A percentile compares a stretch with the other conserved stretches of the same genome.
phyloP scores from a whole-genome alignment of 2,888 invertebrate genomes.

The Griposia aprilina region DNA sequence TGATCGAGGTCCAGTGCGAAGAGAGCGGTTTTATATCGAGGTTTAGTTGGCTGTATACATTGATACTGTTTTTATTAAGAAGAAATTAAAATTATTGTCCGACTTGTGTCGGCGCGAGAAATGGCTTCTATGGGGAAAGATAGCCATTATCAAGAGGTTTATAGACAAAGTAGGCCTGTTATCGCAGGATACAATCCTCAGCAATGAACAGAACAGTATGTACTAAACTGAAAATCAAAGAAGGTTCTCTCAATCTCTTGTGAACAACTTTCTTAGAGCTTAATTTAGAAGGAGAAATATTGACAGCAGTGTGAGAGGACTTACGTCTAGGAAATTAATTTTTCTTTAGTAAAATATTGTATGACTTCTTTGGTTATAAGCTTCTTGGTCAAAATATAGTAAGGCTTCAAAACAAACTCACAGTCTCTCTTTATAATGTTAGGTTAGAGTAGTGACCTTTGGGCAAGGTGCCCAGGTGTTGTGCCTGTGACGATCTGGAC shows the following conservation, averaged over 20 bases:
- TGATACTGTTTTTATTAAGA: conserved; percentile 44
- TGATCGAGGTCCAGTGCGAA: conserved; percentile 74
- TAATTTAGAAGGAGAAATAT: conserved; percentile 52
- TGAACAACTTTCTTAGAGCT: conserved; percentile 52
- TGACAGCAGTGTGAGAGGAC: conserved; percentile 55
- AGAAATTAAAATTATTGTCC: conserved; percentile 33
- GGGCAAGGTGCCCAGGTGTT: conserved; percentile 6
- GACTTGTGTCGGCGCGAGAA: conserved; percentile 14
- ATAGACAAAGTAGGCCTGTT: conserved; percentile 22
- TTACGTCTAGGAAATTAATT: conserved; percentile 23
- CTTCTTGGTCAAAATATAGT: conserved; percentile 24
- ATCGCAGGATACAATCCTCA: conserved; percentile 41
- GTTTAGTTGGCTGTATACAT: conserved; percentile 69
- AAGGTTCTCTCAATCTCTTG: conserved; percentile 41
- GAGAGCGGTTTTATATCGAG: conserved; percentile 68
- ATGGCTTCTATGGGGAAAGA: conserved; percentile 15
- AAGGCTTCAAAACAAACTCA: conserved; percentile 29
- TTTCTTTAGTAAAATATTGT: conserved; percentile 27
- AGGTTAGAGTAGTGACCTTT: conserved; percentile 52
- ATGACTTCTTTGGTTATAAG: conserved; percentile 21
- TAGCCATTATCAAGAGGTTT: conserved; percentile 19
- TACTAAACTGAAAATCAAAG: conserved; percentile 41
- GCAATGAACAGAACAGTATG: conserved; percentile 20
- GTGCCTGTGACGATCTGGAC: conserved; percentile 60
- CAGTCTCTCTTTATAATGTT: conserved; percentile 50